Evolutionary conservation across 2,888 invertebrate genomes (phyloP), one percentile per base, ranked within the genome.

Genomic region (Lithophane leautieri): DNA sequence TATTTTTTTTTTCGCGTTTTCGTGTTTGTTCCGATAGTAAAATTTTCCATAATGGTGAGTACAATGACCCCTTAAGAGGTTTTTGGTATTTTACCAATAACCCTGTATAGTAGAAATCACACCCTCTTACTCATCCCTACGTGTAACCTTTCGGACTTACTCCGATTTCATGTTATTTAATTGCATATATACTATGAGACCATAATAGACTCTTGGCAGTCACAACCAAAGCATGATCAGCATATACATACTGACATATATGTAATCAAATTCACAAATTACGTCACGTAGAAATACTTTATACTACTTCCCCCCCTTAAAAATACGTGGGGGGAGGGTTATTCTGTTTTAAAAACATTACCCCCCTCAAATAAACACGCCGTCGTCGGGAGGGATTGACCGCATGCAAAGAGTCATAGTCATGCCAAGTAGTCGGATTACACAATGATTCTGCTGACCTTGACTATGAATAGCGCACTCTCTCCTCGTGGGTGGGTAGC

Each of bases 381-480:
- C 7, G 0, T 0, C 50, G 8, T 19, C 2, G 50, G 2, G 8
- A 8, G 19, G 50, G 19, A 11, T 54, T 52, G 54, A 19, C 63
- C n/a, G 60, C 63, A 47, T 44, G 67, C 47, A 44, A 22, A 28
- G 2, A 62, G 25, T 67, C 70, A 75, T 19, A 60, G 1, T 25
- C 52, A 22, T 61, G 81, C 81, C 84, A 81, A 81, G 50, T 71
- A 62, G 70, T 82, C 3, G 1, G 11, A 65, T 81, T 81, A 81
- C 69, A 47, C 80, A 81, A 80, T 52, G n/a, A 34, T n/a, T 22
- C 4, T 28, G 12, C 0, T 47, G 47, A n/a, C 84, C 68, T 81
- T 73, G 84, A 66, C 65, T 81, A 65, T 81, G 65, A 73, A 84
- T 81, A 81, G 50, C 19, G 34, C 63, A 66, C 84, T 83, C 69